Evolutionary conservation across 2,888 invertebrate species (phyloP).

Genomic region (Labia minor): DNA sequence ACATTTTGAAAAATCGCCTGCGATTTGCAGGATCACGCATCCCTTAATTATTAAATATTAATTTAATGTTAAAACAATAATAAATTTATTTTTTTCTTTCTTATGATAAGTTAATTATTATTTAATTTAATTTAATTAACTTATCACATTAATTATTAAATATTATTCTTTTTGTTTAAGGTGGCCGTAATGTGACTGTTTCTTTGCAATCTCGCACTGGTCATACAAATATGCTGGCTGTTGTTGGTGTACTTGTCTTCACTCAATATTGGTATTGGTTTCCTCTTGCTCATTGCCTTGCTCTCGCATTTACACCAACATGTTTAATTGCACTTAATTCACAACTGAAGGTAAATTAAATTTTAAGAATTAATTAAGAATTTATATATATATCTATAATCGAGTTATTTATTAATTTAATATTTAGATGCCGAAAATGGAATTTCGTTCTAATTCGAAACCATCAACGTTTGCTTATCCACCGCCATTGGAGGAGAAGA

Average conservation of each 20-base stretch:
- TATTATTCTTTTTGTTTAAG: constrained; percentile 32
- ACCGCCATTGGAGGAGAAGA: constrained; percentile 93
- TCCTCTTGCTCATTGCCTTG: constrained; percentile 90
- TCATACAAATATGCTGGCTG: constrained; percentile 92
- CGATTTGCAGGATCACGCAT: no score
- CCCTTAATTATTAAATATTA: no score
- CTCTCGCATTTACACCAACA: constrained; percentile 92
- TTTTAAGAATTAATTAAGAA: not conserved
- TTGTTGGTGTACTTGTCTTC: constrained; percentile 93
- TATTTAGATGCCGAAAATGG: constrained; percentile 75
- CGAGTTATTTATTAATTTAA: no score
- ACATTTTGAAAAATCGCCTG: no score
- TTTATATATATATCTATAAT: not conserved
- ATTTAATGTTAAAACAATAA: no score
- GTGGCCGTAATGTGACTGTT: constrained; percentile 93
- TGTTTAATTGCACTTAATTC: constrained; percentile 89
- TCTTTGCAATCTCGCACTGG: constrained; percentile 92
- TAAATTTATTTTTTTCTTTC: no score
- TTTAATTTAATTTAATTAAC: no score
- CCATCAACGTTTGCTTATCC: constrained; percentile 96
- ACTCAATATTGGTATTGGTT: constrained; percentile 99
- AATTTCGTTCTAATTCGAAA: constrained; percentile 82
- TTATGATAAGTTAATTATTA: no score
- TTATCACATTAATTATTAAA: no score
- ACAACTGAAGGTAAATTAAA: constrained; percentile 54